phyloP scores from a whole-genome alignment of 2,888 invertebrate genomes.

The Drosophila mettleri region DNA sequence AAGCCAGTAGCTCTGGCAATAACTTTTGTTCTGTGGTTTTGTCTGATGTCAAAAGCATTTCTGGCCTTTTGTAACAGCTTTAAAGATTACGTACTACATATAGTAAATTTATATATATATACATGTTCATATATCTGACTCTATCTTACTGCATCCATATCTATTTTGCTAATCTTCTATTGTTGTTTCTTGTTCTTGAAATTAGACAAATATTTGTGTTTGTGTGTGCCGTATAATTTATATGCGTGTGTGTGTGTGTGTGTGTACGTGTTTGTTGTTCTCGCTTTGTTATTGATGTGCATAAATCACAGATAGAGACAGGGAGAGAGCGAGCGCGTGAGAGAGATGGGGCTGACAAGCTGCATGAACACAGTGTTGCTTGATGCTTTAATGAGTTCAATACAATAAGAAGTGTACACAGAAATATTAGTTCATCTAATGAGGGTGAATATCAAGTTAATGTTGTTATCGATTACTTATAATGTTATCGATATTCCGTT shows the following conservation, averaged over 20 bases:
- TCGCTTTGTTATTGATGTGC: constrained; percentile 47
- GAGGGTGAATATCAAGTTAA: constrained; percentile 7
- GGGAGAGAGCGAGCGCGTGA: background rate
- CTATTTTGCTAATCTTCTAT: constrained; percentile 39
- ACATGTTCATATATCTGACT: constrained; percentile 7
- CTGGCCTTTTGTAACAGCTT: constrained; percentile 25
- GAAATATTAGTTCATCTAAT: constrained; percentile 27
- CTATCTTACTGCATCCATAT: constrained; percentile 21
- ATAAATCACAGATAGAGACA: constrained; percentile 49
- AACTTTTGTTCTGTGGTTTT: constrained; percentile 41
- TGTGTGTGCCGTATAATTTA: constrained; percentile 54
- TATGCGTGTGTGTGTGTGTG: constrained; percentile 32
- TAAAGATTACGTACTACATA: constrained; percentile 6
- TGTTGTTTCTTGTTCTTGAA: constrained; percentile 62
- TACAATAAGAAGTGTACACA: constrained; percentile 50
- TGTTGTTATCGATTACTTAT: constrained; percentile 16
- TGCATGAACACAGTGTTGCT: constrained; percentile 6
- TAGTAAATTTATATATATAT: background rate
- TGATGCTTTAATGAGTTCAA: constrained; percentile 42
- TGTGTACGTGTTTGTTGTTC: constrained; percentile 45
- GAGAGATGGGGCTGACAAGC: constrained; percentile 4
- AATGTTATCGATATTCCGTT: background rate
- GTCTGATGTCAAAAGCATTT: constrained; percentile 40
- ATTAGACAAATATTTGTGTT: constrained; percentile 74
- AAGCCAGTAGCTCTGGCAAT: constrained; percentile 19